Percentiles rank a stretch among this genome's conserved stretches.
These are phyloP conservation scores for Notospermus geniculatus DNA, from an alignment of 1,140 invertebrate species.

Conservation along the genomic window DNA sequence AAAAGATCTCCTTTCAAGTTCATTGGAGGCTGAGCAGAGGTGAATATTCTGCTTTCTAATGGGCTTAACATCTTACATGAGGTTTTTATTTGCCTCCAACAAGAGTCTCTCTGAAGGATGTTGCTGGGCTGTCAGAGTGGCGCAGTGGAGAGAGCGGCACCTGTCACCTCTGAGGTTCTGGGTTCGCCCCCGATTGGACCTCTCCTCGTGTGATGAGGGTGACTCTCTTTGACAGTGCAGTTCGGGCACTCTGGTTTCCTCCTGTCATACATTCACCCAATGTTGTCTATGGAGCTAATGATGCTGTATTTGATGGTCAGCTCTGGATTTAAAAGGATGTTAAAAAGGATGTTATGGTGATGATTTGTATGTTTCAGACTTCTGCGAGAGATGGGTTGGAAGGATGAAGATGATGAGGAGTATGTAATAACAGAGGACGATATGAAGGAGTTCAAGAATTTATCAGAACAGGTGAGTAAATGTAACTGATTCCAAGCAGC, in stretches of 20 bases:
- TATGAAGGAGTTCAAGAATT: constrained; percentile 49
- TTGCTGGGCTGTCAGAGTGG: no score
- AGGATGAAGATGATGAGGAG: constrained; percentile 51
- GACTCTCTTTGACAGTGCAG: no score
- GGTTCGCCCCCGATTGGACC: not conserved
- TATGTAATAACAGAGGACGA: constrained; percentile 57
- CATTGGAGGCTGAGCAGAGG: constrained; percentile 54
- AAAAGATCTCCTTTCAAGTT: constrained; percentile 43
- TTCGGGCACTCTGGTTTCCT: no score
- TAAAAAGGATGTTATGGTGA: constrained; percentile 39
- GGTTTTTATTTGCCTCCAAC: no score
- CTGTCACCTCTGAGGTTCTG: no score
- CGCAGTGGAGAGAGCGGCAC: no score
- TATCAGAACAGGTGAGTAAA: constrained; percentile 50
- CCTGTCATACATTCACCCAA: no score
- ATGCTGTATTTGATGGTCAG: no score
- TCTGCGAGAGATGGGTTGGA: constrained; percentile 55
- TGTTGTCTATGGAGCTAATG: no score
- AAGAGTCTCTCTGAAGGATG: no score
- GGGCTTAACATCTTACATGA: no score
- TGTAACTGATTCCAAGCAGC: no score
- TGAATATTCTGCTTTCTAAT: constrained; percentile 17
- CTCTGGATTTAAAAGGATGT: constrained; percentile 55
- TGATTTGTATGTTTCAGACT: constrained; percentile 39
- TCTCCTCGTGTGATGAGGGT: not conserved